Evolutionary conservation across 2,113 vertebrate genomes (phyloP).

Genomic region (Calyptommatus sinebrachiatus): DNA sequence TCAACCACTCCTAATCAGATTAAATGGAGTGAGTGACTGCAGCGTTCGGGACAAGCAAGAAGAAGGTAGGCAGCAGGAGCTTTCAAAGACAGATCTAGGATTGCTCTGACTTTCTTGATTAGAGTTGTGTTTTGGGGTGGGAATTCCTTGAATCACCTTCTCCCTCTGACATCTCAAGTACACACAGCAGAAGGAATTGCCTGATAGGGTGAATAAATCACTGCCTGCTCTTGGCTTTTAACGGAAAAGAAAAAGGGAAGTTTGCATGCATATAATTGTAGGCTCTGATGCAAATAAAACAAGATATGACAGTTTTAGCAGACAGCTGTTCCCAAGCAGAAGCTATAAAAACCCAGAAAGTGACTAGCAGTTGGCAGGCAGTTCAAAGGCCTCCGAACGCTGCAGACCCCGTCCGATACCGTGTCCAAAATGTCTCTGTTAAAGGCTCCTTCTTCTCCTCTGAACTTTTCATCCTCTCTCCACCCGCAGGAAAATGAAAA

Average conservation of each 20-base stretch:
- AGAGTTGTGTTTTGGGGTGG: not conserved
- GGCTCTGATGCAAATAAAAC: constrained; percentile 61
- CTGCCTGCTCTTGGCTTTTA: constrained; percentile 43
- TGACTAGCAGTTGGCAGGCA: constrained; percentile 54
- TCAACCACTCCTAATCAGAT: no score
- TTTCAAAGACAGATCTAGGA: not conserved
- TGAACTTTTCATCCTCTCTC: constrained; percentile 38
- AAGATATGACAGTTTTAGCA: constrained; percentile 60
- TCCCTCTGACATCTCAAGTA: constrained; percentile 29
- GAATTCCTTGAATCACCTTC: not conserved
- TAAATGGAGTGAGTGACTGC: no score
- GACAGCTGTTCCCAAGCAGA: constrained; percentile 41
- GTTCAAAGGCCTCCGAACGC: constrained; percentile 50
- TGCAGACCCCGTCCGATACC: constrained; percentile 35
- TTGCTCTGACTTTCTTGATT: not conserved
- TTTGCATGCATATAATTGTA: constrained; percentile 60
- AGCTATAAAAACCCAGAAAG: constrained; percentile 57
- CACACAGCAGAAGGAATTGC: constrained; percentile 40
- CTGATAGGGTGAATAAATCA: constrained; percentile 63
- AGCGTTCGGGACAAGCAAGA: no score
- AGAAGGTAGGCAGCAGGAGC: no score
- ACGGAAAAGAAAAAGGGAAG: constrained; percentile 39
- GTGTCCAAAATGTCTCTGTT: constrained; percentile 56
- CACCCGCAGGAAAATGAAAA: not conserved
- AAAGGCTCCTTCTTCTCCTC: constrained; percentile 16